Evolutionary conservation across 2,888 invertebrate species (phyloP).

Genomic region (Trichogramma evanescens): DNA sequence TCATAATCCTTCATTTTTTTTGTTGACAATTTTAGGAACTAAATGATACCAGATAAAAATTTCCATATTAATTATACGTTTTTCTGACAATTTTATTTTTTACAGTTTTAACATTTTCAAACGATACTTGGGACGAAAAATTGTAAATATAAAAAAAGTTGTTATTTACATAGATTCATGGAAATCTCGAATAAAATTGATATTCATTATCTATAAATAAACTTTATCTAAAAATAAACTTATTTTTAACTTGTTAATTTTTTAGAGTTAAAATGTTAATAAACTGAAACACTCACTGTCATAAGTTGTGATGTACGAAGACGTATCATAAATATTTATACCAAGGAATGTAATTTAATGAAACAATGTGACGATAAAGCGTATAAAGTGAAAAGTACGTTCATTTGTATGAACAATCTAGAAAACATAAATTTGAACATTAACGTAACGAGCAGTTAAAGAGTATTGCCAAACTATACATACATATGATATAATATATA

Average conservation of each 20-base stretch:
- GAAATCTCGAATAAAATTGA: too few relatives aligned
- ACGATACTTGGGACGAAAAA: too few relatives aligned
- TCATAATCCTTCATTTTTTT: too few relatives aligned
- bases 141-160: too few relatives aligned
- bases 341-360: background rate
- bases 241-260: constrained; percentile 3
- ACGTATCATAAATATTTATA: constrained; percentile 33
- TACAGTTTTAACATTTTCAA: too few relatives aligned
- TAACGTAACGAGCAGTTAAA: constrained; percentile 19
- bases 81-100: too few relatives aligned
- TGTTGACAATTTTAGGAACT: too few relatives aligned
- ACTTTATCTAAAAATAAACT: background rate
- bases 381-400: constrained; percentile 10
- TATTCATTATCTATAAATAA: too few relatives aligned
- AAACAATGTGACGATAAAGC: background rate
- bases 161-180: too few relatives aligned
- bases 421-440: constrained; percentile 31
- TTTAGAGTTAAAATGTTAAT: constrained; percentile 2
- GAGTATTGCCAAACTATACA: constrained; percentile 14
- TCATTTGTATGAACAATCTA: constrained; percentile 16
- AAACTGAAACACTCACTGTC: constrained; percentile 5
- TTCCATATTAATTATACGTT: too few relatives aligned
- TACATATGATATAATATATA: constrained; percentile 33
- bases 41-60: too few relatives aligned
- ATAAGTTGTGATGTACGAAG: constrained; percentile 33